Percentiles rank a stretch among this genome's conserved stretches.
phyloP scores from a whole-genome alignment of 1,140 invertebrate genomes.

The Ceratina japonica region DNA sequence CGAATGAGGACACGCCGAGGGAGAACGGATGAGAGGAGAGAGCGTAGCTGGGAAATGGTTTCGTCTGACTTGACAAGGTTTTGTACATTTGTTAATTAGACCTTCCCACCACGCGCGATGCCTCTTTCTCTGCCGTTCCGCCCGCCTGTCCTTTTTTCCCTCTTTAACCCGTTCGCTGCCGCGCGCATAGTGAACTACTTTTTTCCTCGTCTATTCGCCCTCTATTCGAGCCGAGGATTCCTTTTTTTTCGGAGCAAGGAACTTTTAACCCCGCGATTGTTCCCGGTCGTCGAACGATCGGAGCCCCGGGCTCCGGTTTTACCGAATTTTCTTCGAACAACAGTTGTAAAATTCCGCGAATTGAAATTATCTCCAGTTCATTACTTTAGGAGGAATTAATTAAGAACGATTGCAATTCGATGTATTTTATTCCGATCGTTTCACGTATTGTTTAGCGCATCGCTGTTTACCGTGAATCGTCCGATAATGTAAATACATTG shows the following conservation, averaged over 20 bases:
- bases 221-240: neutral
- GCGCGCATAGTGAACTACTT: constrained; percentile 20
- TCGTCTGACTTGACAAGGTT: constrained; percentile 41
- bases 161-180: constrained; percentile 30
- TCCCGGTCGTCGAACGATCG: neutral
- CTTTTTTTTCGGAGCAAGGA: neutral
- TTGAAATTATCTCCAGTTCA: too few species aligned
- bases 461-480: too few species aligned
- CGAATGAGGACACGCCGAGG: neutral
- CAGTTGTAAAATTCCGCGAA: too few species aligned
- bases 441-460: too few species aligned
- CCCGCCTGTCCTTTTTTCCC: constrained; percentile 2
- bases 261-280: constrained; percentile 7
- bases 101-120: constrained; percentile 22
- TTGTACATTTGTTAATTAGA: constrained; percentile 49
- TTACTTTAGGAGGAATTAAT: too few species aligned
- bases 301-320: neutral
- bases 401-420: too few species aligned
- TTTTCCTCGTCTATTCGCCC: neutral
- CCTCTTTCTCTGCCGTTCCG: constrained; percentile 36
- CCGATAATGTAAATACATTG: too few species aligned
- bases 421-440: too few species aligned
- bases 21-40: neutral
- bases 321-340: neutral
- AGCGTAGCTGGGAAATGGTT: constrained; percentile 22